Evolutionary conservation across 64 coral and sea anemone species (phyloP).

Genomic region (Hydrozoanthus tunicans): DNA sequence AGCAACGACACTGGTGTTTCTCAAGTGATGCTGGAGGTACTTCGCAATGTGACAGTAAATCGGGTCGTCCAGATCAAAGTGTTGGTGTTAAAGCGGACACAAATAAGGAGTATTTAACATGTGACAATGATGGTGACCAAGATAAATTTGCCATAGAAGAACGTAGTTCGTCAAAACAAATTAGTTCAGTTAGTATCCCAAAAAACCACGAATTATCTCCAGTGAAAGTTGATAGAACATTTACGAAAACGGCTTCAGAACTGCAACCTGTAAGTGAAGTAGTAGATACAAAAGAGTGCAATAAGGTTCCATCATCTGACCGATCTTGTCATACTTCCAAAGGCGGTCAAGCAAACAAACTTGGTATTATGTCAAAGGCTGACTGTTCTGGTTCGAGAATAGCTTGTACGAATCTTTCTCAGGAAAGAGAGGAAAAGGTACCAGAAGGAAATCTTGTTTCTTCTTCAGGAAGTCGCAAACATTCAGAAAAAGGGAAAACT

Average conservation of each 20-base stretch:
- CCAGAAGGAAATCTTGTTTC: background rate
- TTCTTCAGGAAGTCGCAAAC: background rate
- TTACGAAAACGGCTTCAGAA: background rate
- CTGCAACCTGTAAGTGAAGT: background rate
- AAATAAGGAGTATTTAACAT: background rate
- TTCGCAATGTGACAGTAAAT: background rate
- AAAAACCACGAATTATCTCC: background rate
- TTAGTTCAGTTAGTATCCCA: background rate
- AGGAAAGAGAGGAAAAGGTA: background rate
- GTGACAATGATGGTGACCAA: background rate
- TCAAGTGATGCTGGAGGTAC: background rate
- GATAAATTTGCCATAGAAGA: background rate
- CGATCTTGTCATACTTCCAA: background rate
- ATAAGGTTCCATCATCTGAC: background rate
- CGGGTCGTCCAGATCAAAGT: background rate
- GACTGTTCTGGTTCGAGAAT: background rate
- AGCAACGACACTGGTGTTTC: conserved; percentile 24
- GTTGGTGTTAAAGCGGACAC: background rate
- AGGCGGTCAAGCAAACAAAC: background rate
- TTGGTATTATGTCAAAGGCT: background rate
- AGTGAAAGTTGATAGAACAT: conserved; percentile 14
- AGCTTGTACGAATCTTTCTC: background rate
- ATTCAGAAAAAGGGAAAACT: background rate
- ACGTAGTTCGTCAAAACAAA: background rate
- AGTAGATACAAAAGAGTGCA: background rate